phyloP scores from a whole-genome alignment of 2,797 vertebrate species.

The Channallabes apus region DNA sequence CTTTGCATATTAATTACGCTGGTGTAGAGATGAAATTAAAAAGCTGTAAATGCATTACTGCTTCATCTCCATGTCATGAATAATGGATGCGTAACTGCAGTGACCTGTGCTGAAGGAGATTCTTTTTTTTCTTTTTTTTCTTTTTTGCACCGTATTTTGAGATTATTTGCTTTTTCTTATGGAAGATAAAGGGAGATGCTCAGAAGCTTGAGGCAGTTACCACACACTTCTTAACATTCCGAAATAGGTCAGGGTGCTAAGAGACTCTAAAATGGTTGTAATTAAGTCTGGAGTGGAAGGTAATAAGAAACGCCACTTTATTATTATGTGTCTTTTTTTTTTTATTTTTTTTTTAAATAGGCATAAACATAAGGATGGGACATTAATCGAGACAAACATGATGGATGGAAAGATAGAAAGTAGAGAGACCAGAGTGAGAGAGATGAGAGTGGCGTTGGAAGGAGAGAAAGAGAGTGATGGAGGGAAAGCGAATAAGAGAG shows the following conservation, averaged over 20 bases:
- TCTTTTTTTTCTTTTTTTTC: no score
- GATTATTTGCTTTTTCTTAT: slow-evolving; percentile 14
- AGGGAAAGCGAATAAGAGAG: neutral
- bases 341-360: neutral
- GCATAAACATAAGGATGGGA: neutral
- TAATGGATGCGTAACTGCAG: slow-evolving; percentile 69
- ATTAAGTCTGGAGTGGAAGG: slow-evolving; percentile 45
- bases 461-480: neutral
- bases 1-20: slow-evolving; percentile 73
- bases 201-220: slow-evolving; percentile 27
- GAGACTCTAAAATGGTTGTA: slow-evolving; percentile 40
- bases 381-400: neutral
- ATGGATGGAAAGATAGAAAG: neutral
- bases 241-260: slow-evolving; percentile 52
- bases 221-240: slow-evolving; percentile 22
- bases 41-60: slow-evolving; percentile 69
- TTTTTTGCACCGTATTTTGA: slow-evolving; percentile 26
- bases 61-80: slow-evolving; percentile 74
- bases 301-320: slow-evolving; percentile 17
- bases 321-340: neutral
- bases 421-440: neutral
- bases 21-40: slow-evolving; percentile 75
- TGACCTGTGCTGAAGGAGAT: slow-evolving; percentile 74
- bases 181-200: slow-evolving; percentile 14
- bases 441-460: neutral